A percentile compares a stretch with the other conserved stretches of the same genome.
These are phyloP conservation scores for Oophaga pumilio DNA, from an alignment of 2,113 vertebrate species.

Conservation along the genomic window DNA sequence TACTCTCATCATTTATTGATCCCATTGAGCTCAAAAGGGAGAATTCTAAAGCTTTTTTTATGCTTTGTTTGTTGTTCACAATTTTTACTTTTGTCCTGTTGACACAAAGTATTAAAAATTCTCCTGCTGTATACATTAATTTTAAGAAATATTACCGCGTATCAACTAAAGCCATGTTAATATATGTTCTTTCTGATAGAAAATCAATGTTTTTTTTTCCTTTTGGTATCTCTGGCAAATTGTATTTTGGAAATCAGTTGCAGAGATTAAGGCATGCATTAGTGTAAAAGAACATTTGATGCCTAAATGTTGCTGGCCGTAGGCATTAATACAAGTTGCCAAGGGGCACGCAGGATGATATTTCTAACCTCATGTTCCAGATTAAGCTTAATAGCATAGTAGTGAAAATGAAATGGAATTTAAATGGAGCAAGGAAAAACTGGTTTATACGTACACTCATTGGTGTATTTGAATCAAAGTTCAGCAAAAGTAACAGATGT, in stretches of 20 bases:
- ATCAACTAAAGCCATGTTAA: background rate
- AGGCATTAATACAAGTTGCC: conserved; percentile 18
- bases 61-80: conserved; percentile 17
- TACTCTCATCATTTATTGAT: conserved; percentile 36
- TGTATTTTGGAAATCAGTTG: conserved; percentile 31
- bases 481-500: conserved; percentile 36
- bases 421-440: conserved; percentile 32
- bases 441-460: background rate
- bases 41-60: conserved; percentile 11
- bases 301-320: conserved; percentile 19
- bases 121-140: background rate
- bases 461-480: conserved; percentile 39
- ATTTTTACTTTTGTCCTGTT: background rate
- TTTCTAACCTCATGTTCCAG: conserved; percentile 35
- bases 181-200: conserved; percentile 12
- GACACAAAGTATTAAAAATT: background rate
- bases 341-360: conserved; percentile 36
- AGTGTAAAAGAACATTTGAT: conserved; percentile 4
- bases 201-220: conserved; percentile 36
- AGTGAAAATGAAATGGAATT: conserved; percentile 31
- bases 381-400: conserved; percentile 36
- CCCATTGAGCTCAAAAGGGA: conserved; percentile 1
- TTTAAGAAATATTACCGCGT: conserved; percentile 3
- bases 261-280: conserved; percentile 33
- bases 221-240: conserved; percentile 7